Evolutionary conservation across 2,888 invertebrate species (phyloP), one percentile per base, ranked within the genome.

Genomic region (Ichneumoninae sp.): DNA sequence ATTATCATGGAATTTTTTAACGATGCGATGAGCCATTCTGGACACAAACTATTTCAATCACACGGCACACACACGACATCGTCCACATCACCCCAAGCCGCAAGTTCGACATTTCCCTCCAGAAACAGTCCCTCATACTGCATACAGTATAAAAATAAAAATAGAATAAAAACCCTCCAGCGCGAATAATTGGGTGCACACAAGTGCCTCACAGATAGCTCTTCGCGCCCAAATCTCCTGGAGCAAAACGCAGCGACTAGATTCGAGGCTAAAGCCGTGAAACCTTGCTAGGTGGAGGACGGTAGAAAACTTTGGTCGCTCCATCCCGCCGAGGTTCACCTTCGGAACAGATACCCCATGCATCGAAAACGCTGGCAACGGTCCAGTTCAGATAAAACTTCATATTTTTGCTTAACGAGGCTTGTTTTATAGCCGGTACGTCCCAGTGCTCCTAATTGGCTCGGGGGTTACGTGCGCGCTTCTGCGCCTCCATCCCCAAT

Each of bases 361-460:
- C 69, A 81, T 81, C 72, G 65, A 47, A 74, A 82, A 54, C 57
- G 70, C 87, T 92, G 90, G 92, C 91, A 87, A 75, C 77, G 86
- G 85, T 90, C 92, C 92, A 92, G 89, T 88, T 88, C 85, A 88
- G 90, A 90, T 90, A 90, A 90, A 90, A 91, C 89, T 89, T 90
- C 90, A 91, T 91, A 92, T 92, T 92, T 92, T 91, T 91, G 89
- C 90, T 90, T 90, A 92, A 92, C 90, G 90, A 90, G 90, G 88
- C 90, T 88, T 89, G 89, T 89, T 91, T 92, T 91, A 90, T 90
- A 88, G 87, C 84, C 86, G 77, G 71, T 57, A 77, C 86, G 90
- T 83, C 86, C 91, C 82, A 90, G 90, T 90, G 91, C 86, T 82
- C 84, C 86, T 91, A 92, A 92, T 91, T 92, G 90, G 90, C 88